Conservation (phyloP, 2,888 invertebrate species). For the Phyllotreta striolata region DNA sequence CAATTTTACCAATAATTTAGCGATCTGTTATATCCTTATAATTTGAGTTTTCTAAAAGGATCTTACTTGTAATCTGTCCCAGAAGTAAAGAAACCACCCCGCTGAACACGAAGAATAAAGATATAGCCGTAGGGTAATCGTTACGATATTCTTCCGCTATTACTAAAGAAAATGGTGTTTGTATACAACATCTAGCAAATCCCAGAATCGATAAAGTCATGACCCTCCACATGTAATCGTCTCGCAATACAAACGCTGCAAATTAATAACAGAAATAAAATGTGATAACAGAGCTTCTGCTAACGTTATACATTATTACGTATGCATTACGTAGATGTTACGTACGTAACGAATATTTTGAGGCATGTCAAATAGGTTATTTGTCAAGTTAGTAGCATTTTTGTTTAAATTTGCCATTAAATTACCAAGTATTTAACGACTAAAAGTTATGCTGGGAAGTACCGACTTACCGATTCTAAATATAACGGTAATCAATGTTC, state of each 20-base stretch:
- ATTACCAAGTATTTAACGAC: no score
- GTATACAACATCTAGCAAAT: constrained; percentile 73
- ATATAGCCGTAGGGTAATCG: constrained; percentile 76
- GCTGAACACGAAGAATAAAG: constrained; percentile 75
- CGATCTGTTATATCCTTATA: no score
- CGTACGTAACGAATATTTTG: no score
- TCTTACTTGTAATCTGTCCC: constrained; percentile 73
- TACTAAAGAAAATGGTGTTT: constrained; percentile 75
- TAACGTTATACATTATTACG: no score
- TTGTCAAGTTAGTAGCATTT: no score
- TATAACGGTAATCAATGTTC: constrained; percentile 72
- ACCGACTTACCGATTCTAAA: constrained; percentile 70
- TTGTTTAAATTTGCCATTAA: no score
- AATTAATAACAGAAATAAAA: constrained; percentile 33
- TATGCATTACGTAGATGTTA: no score
- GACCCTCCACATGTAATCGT: constrained; percentile 67
- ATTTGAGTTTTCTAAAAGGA: no score
- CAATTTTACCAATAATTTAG: no score
- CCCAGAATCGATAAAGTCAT: constrained; percentile 70
- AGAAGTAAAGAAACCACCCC: constrained; percentile 73
- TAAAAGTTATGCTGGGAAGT: no score
- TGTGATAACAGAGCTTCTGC: no score
- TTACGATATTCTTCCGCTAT: constrained; percentile 75
- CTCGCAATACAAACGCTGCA: constrained; percentile 68
- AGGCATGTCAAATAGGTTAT: no score